Percentiles rank a stretch among this genome's conserved stretches.
phyloP scores from a whole-genome alignment of 1,140 invertebrate genomes.

The Drosophila nebulosa region DNA sequence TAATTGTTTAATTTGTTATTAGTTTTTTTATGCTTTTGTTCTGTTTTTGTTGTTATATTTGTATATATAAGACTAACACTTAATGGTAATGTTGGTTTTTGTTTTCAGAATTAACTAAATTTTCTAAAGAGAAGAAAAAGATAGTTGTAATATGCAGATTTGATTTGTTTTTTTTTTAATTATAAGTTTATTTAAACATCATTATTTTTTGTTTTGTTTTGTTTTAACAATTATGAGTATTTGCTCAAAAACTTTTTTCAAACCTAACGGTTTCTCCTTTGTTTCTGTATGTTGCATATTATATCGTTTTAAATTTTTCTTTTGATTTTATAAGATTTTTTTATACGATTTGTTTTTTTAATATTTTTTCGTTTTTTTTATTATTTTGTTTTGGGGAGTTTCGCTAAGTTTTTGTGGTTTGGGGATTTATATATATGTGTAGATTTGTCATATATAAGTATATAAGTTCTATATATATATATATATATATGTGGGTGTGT shows the following conservation, averaged over 20 bases:
- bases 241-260: conserved; percentile 70
- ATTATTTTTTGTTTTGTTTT: conserved; percentile 37
- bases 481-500: conserved; percentile 11
- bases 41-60: conserved; percentile 41
- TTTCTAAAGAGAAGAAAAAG: conserved; percentile 74
- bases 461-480: conserved; percentile 36
- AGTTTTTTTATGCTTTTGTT: conserved; percentile 22
- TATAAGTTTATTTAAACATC: conserved; percentile 58
- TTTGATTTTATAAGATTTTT: conserved; percentile 50
- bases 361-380: conserved; percentile 16
- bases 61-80: conserved; percentile 79
- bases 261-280: conserved; percentile 43
- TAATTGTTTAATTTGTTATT: conserved; percentile 16
- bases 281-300: conserved; percentile 14
- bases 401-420: conserved; percentile 33
- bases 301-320: conserved; percentile 44
- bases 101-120: conserved; percentile 76
- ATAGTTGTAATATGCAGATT: conserved; percentile 62
- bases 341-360: conserved; percentile 24
- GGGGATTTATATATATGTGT: conserved; percentile 23
- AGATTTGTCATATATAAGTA: conserved; percentile 36
- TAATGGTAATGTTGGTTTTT: conserved; percentile 64
- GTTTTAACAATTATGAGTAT: conserved; percentile 76
- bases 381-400: conserved; percentile 25
- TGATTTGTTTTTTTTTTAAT: conserved; percentile 27